Conservation (phyloP, 1,140 invertebrate species). For the Coptotermes formosanus region DNA sequence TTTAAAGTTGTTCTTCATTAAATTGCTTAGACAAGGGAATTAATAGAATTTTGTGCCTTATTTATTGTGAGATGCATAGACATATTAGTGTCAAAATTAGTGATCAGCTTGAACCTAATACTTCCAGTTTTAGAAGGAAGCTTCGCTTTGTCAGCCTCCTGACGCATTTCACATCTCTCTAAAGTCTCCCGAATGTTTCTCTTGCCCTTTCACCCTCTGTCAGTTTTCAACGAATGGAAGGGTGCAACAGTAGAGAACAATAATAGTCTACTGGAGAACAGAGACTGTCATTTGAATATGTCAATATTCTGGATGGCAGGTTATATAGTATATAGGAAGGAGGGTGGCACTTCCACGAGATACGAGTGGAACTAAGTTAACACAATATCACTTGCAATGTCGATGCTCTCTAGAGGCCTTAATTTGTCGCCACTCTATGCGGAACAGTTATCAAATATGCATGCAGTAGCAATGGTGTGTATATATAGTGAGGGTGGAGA, state of each 20-base stretch:
- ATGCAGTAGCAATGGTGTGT: slow-evolving; percentile 20
- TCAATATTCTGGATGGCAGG: slow-evolving; percentile 24
- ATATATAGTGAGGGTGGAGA: slow-evolving; percentile 1
- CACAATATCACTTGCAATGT: slow-evolving; percentile 29
- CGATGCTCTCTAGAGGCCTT: slow-evolving; percentile 22
- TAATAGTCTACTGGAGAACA: slow-evolving; percentile 21
- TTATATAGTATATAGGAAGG: not conserved
- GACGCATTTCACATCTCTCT: too few species aligned
- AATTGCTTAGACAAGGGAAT: too few species aligned
- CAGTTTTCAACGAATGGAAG: not conserved
- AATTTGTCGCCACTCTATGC: slow-evolving; percentile 24
- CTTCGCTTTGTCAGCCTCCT: too few species aligned
- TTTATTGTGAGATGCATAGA: too few species aligned
- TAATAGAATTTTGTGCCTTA: too few species aligned
- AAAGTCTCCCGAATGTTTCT: not conserved
- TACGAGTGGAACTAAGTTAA: slow-evolving; percentile 28
- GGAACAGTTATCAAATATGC: slow-evolving; percentile 25
- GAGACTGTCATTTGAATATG: slow-evolving; percentile 28
- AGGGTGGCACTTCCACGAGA: not conserved
- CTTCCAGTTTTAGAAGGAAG: too few species aligned
- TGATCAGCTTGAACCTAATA: too few species aligned
- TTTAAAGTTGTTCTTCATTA: too few species aligned
- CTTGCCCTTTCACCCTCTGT: slow-evolving; percentile 4
- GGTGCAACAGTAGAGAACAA: slow-evolving; percentile 2
- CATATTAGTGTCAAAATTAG: too few species aligned